These are phyloP conservation scores for Lytechinus pictus DNA, from an alignment of 35 echinoderm and acorn worm genomes.

Conservation along the genomic window DNA sequence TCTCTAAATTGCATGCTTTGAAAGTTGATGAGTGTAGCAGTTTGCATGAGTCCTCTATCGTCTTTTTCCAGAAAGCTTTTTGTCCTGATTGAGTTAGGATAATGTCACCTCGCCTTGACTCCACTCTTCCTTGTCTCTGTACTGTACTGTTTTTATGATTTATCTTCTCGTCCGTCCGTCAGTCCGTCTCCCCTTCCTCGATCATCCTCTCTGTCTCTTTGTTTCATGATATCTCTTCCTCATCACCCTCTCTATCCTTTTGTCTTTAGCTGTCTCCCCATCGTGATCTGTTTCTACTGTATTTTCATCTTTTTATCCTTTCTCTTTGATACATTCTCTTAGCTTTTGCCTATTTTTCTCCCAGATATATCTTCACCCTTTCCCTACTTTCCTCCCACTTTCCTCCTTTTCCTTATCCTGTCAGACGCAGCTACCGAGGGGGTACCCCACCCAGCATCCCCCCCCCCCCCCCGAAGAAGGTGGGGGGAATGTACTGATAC, in stretches of 20 bases:
- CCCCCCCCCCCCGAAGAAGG: too few relatives aligned
- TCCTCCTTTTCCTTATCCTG: neutral
- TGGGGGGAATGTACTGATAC: too few relatives aligned
- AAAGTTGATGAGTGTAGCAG: constrained; percentile 18
- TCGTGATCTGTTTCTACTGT: neutral
- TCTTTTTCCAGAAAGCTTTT: constrained; percentile 11
- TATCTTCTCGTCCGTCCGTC: neutral
- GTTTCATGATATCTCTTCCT: neutral
- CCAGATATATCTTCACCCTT: too few relatives aligned
- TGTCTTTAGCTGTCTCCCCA: neutral
- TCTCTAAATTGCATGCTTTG: constrained; percentile 11
- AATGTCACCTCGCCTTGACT: constrained; percentile 9
- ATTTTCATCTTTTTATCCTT: neutral
- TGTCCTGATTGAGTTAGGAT: constrained; percentile 18
- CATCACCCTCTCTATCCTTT: neutral
- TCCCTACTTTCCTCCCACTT: neutral
- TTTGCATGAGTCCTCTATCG: neutral
- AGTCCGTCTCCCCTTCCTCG: neutral
- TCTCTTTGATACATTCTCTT: too few relatives aligned
- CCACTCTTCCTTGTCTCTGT: neutral
- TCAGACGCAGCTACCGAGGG: too few relatives aligned
- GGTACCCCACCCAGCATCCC: too few relatives aligned
- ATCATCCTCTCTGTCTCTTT: neutral
- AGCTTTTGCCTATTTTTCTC: too few relatives aligned
- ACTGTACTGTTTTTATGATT: neutral